Evolutionary conservation across 2,888 invertebrate species (phyloP), one percentile per base, ranked within the genome.

Genomic region (Nebria brevicollis): DNA sequence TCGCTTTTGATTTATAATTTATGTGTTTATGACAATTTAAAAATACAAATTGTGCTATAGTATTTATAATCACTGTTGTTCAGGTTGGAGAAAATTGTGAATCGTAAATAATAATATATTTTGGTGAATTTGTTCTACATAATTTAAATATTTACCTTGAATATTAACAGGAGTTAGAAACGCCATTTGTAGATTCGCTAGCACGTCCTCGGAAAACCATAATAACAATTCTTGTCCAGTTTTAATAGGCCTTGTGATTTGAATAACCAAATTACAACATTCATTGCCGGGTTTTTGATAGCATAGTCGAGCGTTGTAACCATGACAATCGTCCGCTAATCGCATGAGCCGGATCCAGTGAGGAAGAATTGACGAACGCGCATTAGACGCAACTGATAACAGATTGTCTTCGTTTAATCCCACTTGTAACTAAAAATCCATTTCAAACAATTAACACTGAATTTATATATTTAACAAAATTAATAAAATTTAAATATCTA

Each of bases 191-290:
- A 95, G 89, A 77, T 93, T 91, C 0, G 94, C 93, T 13, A 95
- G 90, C 82, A 95, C 90, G 83, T 93, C 93, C 84, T 95, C 94
- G 7, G 94, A 94, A 88, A 96, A 96, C 97, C 98, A 98, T 84
- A 96, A 91, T 43, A 92, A 90, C 74, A 97, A 89, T 85, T 95
- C 94, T 82, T 94, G 94, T 64, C 94, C 94, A 1, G 91, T 90
- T 72, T 90, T 89, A 54, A 93, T 89, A 0, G 89, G 88, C 83
- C 89, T 89, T 8, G 91, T 90, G 1, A 90, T 89, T 86, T 90
- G 90, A 4, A 93, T 86, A 0, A 90, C 85, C 42, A 88, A 84
- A 84, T 87, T 87, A 8, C 87, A 84, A 25, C 65, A 54, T 13
- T 76, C 81, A 70, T 72, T 72, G 7, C 7, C 26, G 5, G 86